Base-by-base conservation (phyloP, 2,888 invertebrate species). In the Himalopsyche anomala region DNA sequence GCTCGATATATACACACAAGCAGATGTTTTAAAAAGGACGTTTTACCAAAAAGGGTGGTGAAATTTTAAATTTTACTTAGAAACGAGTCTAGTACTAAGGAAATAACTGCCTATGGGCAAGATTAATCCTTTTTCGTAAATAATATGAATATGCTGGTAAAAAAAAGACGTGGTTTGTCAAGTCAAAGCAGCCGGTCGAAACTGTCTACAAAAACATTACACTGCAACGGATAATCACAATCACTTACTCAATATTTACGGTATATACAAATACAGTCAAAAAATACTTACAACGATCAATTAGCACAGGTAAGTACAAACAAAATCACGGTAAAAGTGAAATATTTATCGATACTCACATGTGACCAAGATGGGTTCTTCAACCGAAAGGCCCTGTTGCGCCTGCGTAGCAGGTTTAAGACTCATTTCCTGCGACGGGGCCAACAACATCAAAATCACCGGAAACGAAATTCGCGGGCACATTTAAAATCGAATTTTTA, bases 331-430 rank as follows among this genome's bases (percentile, higher is more conserved):
- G 90, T 92, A 93, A 93, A 93, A 93, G 91, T 91, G 91, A 91
- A 91, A 92, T 93, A 93, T 93, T 93, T 93, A 93, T 93, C 93
- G 93, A 94, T 95, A 96, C 96, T 96, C 96, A 96, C 96, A 96
- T 96, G 96, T 96, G 96, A 95, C 95, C 96, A 94, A 95, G 96
- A 96, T 96, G 96, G 96, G 96, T 95, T 96, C 95, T 96, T 95
- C 95, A 95, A 95, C 95, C 95, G 95, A 96, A 96, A 95, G 95
- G 95, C 94, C 93, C 93, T 92, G 93, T 92, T 93, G 94, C 94
- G 95, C 95, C 94, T 95, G 96, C 95, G 96, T 94, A 93, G 92
- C 93, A 93, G 93, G 92, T 92, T 93, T 92, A 92, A 93, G 91
- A 92, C 91, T 93, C 92, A 92, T 92, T 93, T 93, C 93, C 93